Conservation (phyloP, 2,888 invertebrate genomes). For the Ectobius pallidus region DNA sequence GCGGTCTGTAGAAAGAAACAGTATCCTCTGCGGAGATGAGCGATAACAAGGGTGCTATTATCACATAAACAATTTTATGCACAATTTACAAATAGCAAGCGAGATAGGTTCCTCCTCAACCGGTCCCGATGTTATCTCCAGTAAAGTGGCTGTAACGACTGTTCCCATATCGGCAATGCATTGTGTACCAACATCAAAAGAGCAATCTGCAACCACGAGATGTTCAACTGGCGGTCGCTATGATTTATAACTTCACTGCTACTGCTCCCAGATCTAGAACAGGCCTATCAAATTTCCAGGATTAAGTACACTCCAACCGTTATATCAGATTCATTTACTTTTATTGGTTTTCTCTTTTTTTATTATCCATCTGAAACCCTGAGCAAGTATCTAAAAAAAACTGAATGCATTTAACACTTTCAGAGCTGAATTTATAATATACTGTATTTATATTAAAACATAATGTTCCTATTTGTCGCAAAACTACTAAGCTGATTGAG, state of each 20-base stretch:
- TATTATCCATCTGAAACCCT: too few species aligned
- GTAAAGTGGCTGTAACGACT: not conserved
- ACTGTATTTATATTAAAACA: too few species aligned
- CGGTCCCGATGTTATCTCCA: conserved; percentile 17
- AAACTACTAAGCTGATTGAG: too few species aligned
- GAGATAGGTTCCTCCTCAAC: not conserved
- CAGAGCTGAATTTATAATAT: too few species aligned
- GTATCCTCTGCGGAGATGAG: not conserved
- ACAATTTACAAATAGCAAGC: conserved; percentile 29
- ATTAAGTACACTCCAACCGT: too few species aligned
- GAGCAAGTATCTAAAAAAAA: too few species aligned
- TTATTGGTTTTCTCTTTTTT: too few species aligned
- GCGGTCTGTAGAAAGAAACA: not conserved
- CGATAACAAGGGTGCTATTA: conserved; percentile 9
- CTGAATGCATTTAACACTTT: too few species aligned
- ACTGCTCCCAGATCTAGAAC: not conserved
- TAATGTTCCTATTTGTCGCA: too few species aligned
- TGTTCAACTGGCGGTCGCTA: too few species aligned
- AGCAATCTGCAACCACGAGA: not conserved
- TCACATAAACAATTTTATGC: conserved; percentile 28
- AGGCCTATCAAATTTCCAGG: not conserved
- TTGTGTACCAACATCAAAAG: not conserved
- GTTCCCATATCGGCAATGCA: not conserved
- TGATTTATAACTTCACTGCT: too few species aligned
- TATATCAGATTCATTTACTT: too few species aligned